Evolutionary conservation across 1,140 invertebrate species (phyloP).

Genomic region (Melanaphis sacchari): DNA sequence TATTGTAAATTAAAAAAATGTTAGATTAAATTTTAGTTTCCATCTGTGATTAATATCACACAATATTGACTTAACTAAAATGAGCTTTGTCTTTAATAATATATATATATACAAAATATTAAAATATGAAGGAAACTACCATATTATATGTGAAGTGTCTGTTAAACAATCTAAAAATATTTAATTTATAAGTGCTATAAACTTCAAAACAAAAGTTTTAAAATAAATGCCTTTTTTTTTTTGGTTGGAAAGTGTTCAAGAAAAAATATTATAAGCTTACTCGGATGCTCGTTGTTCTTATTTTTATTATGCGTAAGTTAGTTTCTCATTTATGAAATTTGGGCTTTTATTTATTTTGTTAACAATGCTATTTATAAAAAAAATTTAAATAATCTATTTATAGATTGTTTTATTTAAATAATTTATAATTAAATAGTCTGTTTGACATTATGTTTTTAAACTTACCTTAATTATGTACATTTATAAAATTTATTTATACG

Average conservation of each 20-base stretch:
- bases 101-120: background rate
- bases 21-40: background rate
- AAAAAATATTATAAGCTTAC: background rate
- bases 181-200: background rate
- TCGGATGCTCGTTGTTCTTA: background rate
- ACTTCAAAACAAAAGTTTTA: background rate
- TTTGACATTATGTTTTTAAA: background rate
- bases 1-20: background rate
- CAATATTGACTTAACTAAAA: background rate
- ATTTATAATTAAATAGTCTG: background rate
- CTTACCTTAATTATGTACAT: background rate
- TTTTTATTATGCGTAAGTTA: background rate
- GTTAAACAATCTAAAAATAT: background rate
- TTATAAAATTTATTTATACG: background rate
- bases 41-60: background rate
- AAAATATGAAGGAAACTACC: background rate
- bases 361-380: background rate
- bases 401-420: background rate
- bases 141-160: background rate
- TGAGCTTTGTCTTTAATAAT: background rate
- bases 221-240: background rate
- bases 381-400: background rate
- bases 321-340: background rate
- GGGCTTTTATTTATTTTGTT: background rate
- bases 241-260: background rate